Conservation (phyloP, 2,113 vertebrate genomes). For the Phaethon lepturus region DNA sequence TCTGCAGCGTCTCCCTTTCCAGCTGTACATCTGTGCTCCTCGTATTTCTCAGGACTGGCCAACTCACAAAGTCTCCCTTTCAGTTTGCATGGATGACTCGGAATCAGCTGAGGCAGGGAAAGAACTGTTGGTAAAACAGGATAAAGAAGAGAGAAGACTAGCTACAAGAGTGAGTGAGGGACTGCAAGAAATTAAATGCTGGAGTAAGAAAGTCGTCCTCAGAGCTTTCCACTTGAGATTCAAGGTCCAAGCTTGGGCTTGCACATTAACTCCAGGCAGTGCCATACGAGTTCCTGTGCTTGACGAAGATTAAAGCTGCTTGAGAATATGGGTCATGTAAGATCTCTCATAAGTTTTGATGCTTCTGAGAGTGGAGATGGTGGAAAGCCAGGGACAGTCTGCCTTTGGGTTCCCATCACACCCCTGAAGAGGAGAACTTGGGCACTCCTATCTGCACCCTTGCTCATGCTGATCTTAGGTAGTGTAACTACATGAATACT, state of each 20-base stretch:
- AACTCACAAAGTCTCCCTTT: background rate
- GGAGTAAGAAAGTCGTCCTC: background rate
- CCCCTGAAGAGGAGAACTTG: background rate
- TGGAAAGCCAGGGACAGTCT: background rate
- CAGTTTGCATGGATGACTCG: background rate
- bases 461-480: background rate
- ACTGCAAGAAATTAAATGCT: background rate
- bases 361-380: background rate
- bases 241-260: background rate
- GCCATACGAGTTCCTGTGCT: rapidly evolving
- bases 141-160: background rate
- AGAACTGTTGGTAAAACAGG: background rate
- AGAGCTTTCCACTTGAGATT: background rate
- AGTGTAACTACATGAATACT: background rate
- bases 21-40: background rate
- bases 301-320: background rate
- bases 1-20: background rate
- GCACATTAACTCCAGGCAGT: background rate
- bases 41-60: background rate
- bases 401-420: background rate
- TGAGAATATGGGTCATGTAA: background rate
- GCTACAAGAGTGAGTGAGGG: background rate
- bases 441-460: background rate
- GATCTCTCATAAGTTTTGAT: background rate
- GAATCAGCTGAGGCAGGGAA: background rate